A percentile compares a stretch with the other conserved stretches of the same genome.
phyloP scores from a whole-genome alignment of 2,888 invertebrate genomes.

The Zhengitettix transpicula region DNA sequence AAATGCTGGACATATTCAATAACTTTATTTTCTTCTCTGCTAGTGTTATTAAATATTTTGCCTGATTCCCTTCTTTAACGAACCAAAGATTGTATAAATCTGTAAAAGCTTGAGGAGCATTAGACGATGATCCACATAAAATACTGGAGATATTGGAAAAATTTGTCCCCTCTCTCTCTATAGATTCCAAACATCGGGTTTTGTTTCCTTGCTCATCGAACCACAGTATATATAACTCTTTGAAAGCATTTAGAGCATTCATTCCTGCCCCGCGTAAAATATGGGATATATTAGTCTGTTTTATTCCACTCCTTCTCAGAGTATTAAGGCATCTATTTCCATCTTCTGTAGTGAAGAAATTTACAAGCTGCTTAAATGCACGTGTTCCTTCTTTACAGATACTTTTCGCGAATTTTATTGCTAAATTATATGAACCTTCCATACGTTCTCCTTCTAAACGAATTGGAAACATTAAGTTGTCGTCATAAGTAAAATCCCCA shows the following conservation, averaged over 20 bases:
- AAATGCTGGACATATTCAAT: not conserved
- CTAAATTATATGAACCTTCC: too few relatives aligned
- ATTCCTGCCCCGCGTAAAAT: not conserved
- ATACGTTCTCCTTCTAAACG: too few relatives aligned
- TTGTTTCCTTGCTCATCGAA: not conserved
- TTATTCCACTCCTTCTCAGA: not conserved
- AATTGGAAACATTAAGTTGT: too few relatives aligned
- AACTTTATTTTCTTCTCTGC: not conserved
- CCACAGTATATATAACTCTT: not conserved
- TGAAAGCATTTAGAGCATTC: not conserved
- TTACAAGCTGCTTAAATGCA: constrained; percentile 19
- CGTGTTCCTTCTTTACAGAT: not conserved
- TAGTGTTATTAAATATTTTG: not conserved
- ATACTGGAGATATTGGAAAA: not conserved
- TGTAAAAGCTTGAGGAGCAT: not conserved
- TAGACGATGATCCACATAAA: not conserved
- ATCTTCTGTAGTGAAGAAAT: constrained; percentile 20
- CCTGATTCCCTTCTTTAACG: not conserved
- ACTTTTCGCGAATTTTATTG: too few relatives aligned
- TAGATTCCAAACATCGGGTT: not conserved
- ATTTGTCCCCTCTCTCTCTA: not conserved
- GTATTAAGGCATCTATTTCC: too few relatives aligned
- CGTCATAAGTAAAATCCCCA: too few relatives aligned
- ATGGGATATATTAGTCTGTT: not conserved
- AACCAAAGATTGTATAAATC: not conserved